phyloP scores from a whole-genome alignment of 2,113 vertebrate genomes.

The Nothocercus julius region DNA sequence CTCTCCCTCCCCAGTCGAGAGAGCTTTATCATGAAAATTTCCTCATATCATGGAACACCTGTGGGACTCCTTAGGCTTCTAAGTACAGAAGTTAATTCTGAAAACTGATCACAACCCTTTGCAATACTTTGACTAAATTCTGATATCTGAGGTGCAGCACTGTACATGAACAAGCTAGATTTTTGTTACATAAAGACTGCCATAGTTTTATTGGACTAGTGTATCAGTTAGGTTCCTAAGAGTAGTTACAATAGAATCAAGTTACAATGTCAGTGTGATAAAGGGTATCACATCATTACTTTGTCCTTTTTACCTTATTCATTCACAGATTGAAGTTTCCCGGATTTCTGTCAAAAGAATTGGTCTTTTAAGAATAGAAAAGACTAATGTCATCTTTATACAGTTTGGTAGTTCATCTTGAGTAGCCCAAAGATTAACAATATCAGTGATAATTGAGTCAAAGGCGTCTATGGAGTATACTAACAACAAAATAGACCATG shows the following conservation, averaged over 20 bases:
- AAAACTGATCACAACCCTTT: neutral
- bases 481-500: slow-evolving; percentile 29
- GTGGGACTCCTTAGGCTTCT: neutral
- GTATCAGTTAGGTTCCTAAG: slow-evolving; percentile 27
- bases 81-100: slow-evolving; percentile 14
- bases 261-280: slow-evolving; percentile 54
- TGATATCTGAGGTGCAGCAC: neutral
- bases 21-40: slow-evolving; percentile 49
- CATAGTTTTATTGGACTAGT: slow-evolving; percentile 28
- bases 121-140: slow-evolving; percentile 1
- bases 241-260: slow-evolving; percentile 34
- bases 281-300: slow-evolving; percentile 43
- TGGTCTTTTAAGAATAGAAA: slow-evolving; percentile 57
- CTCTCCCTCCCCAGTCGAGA: neutral
- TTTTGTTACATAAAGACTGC: slow-evolving; percentile 40
- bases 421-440: slow-evolving; percentile 58
- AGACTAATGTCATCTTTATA: slow-evolving; percentile 51
- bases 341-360: slow-evolving; percentile 64
- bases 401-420: slow-evolving; percentile 56
- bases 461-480: slow-evolving; percentile 20
- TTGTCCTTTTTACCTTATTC: slow-evolving; percentile 64
- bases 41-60: neutral
- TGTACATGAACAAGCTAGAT: neutral
- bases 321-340: slow-evolving; percentile 69
- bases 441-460: slow-evolving; percentile 49